Conservation (phyloP, 2,888 invertebrate genomes). For the Tenthredo distinguenda region DNA sequence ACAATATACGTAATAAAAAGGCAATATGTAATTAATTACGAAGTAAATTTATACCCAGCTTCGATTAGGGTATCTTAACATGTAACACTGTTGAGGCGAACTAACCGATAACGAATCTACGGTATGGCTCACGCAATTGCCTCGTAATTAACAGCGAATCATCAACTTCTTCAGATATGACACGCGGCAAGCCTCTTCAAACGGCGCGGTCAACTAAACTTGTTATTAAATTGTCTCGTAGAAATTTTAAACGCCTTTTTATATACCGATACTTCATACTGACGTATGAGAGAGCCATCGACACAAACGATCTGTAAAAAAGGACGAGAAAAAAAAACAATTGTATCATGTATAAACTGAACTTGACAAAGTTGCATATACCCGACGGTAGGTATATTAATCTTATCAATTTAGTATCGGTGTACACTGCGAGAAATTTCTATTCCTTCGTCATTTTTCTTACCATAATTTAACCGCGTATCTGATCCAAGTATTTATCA, state of each 20-base stretch:
- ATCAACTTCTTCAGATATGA: conserved; percentile 29
- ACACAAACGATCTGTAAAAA: background rate
- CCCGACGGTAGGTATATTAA: background rate
- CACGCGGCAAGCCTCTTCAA: conserved; percentile 27
- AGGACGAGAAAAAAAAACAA: background rate
- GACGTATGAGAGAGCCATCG: background rate
- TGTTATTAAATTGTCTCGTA: conserved; percentile 33
- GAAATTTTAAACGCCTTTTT: background rate
- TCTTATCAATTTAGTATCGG: conserved; percentile 10
- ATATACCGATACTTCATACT: background rate
- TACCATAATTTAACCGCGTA: background rate
- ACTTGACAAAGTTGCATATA: background rate
- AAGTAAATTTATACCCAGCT: background rate
- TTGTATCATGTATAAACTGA: background rate
- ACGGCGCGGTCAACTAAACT: conserved; percentile 25
- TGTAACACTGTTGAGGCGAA: background rate
- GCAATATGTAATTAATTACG: background rate
- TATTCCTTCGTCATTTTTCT: background rate
- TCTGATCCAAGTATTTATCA: conserved; percentile 27
- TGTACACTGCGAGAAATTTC: background rate
- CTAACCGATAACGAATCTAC: conserved; percentile 8
- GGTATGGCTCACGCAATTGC: conserved; percentile 2
- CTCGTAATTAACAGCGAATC: conserved; percentile 35
- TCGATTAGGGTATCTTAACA: background rate
- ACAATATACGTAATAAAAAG: background rate